Evolutionary conservation across 2,888 invertebrate species (phyloP).

Genomic region (Troides aeacus): DNA sequence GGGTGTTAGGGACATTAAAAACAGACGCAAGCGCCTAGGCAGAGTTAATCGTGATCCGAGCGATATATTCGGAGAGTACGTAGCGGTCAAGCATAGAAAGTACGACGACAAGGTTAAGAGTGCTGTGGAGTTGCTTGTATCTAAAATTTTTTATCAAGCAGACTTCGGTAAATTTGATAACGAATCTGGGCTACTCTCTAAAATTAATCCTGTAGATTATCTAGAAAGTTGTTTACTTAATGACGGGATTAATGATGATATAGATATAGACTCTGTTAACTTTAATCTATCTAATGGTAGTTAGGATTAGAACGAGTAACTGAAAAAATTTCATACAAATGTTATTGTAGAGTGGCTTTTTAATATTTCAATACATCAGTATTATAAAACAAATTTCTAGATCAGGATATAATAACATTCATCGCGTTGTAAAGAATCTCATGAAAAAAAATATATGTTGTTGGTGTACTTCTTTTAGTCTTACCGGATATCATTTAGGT

Average conservation of each 20-base stretch:
- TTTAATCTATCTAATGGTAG: neutral
- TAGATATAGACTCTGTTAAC: neutral
- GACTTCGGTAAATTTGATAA: conserved; percentile 15
- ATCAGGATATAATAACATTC: too few relatives aligned
- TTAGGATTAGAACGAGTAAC: too few relatives aligned
- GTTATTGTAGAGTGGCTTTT: too few relatives aligned
- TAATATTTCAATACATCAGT: too few relatives aligned
- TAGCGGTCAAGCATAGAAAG: conserved; percentile 17
- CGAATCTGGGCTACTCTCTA: neutral
- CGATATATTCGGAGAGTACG: conserved; percentile 8
- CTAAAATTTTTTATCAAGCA: conserved; percentile 10
- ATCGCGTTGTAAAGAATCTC: too few relatives aligned
- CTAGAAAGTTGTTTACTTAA: neutral
- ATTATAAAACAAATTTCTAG: too few relatives aligned
- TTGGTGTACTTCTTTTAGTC: too few relatives aligned
- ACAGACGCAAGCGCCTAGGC: conserved; percentile 4
- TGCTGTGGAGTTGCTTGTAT: conserved; percentile 13
- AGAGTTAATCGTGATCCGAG: neutral
- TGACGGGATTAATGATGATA: neutral
- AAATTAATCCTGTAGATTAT: too few relatives aligned
- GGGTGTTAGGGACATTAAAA: neutral
- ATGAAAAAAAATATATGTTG: too few relatives aligned
- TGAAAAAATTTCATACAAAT: too few relatives aligned
- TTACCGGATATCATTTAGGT: too few relatives aligned
- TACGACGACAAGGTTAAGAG: conserved; percentile 12